These are phyloP conservation scores for Penaeus vannamei DNA, from an alignment of 1,140 invertebrate genomes.

Conservation along the genomic window DNA sequence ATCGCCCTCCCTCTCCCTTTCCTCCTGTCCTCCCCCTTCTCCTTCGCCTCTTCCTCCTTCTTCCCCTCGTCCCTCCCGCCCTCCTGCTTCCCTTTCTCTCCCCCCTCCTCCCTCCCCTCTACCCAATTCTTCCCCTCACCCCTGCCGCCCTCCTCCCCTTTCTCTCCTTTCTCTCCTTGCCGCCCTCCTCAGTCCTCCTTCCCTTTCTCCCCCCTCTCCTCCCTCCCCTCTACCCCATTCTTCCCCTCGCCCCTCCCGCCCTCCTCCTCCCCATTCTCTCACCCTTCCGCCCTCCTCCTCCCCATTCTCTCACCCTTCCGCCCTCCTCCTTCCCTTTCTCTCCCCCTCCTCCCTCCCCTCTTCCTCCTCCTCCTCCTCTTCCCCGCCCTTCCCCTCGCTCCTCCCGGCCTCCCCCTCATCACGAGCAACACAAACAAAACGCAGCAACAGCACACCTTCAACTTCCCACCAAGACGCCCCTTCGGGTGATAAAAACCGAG, in stretches of 20 bases:
- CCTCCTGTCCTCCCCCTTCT: neutral
- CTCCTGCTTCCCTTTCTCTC: too few relatives aligned
- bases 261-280: neutral
- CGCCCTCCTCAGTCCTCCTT: too few relatives aligned
- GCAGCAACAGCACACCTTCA: constrained; percentile 59
- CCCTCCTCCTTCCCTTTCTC: neutral
- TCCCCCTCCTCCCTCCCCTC: neutral
- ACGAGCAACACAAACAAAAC: constrained; percentile 40
- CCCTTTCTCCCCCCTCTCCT: neutral
- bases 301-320: neutral
- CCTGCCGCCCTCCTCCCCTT: neutral
- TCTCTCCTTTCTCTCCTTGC: neutral
- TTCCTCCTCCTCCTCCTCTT: neutral
- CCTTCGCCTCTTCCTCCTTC: neutral
- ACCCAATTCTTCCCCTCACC: too few relatives aligned
- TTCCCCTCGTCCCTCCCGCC: neutral
- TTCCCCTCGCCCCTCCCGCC: too few relatives aligned
- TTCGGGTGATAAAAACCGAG: constrained; percentile 59
- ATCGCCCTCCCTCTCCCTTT: neutral
- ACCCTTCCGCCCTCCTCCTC: neutral
- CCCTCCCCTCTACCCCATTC: too few relatives aligned
- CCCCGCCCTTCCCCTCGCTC: neutral
- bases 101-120: neutral
- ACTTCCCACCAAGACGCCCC: constrained; percentile 62
- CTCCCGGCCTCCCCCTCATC: neutral